Evolutionary conservation across 2,797 vertebrate genomes (phyloP).

Genomic region (Fistularia tabacaria): DNA sequence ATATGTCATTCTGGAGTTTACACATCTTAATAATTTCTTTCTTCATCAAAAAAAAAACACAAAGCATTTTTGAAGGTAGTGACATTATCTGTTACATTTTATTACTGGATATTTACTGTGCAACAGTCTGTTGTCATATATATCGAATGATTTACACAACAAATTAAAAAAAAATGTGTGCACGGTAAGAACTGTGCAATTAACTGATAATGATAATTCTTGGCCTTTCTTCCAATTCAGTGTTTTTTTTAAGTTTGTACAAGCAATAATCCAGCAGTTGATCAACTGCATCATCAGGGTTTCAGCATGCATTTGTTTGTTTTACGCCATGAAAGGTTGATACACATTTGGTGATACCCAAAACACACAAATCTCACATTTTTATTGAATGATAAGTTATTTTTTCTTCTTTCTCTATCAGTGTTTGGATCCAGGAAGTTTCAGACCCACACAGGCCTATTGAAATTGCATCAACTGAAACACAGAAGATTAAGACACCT

Average conservation of each 20-base stretch:
- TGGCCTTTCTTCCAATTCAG: neutral
- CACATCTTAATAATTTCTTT: no score
- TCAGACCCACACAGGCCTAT: conserved; percentile 12
- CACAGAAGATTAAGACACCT: conserved; percentile 26
- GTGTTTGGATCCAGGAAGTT: conserved; percentile 21
- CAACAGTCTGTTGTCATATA: conserved; percentile 50
- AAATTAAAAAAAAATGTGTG: conserved; percentile 21
- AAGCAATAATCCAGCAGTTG: conserved; percentile 32
- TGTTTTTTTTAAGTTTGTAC: conserved; percentile 38
- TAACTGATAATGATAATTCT: no score
- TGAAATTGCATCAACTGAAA: conserved; percentile 41
- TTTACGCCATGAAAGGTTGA: conserved; percentile 5
- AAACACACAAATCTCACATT: conserved; percentile 16
- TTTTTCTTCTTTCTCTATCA: neutral
- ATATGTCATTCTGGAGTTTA: no score
- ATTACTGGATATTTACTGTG: conserved; percentile 49
- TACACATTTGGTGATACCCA: conserved; percentile 12
- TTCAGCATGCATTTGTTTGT: conserved; percentile 55
- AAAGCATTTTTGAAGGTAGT: conserved; percentile 38
- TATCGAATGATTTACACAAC: conserved; percentile 41
- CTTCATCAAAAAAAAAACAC: no score
- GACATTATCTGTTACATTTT: conserved; percentile 63
- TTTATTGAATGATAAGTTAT: conserved; percentile 25
- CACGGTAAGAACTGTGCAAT: neutral
- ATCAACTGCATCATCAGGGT: conserved; percentile 21